Evolutionary conservation across 2,797 vertebrate genomes (phyloP), one percentile per base, ranked within the genome.

Genomic region (Cichlasoma orientale): DNA sequence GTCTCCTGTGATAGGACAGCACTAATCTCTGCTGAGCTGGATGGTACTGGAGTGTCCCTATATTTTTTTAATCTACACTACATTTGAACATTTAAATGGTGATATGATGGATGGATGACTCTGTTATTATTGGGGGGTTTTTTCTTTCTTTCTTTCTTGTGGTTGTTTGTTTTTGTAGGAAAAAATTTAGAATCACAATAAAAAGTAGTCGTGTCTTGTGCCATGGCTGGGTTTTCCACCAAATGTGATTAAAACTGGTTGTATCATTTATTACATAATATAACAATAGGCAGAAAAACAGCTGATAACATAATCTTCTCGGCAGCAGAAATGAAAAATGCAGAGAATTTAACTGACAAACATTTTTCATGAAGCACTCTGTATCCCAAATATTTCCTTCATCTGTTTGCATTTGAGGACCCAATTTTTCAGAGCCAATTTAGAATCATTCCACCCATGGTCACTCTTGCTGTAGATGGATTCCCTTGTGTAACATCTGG

Each of bases 401-500:
- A 85, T 91, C 78, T 89, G 57, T 79, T 82, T 88, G 69, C 74
- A 59, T 72, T 50, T 12, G 19, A 75, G 75, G 36, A 85, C 68
- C 31, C 78, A 74, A 78, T 91, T 90, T 91, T 87, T 87, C 74
- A 77, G 85, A 90, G 82, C 78, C 88, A 91, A 91, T 91, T 93
- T 89, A 87, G 74, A 89, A 79, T 81, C 78, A 87, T 84, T 87
- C 80, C 74, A 90, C 82, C 76, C 89, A 92, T 85, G 90, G 91
- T 92, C 90, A 92, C 71, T 79, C 78, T 81, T 75, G 77, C 80
- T 76, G 82, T 72, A 78, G 89, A 92, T 93, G 87, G 82, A 92
- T 94, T 93, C 92, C 90, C 90, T 85, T 75, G 88, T 90, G 90
- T 80, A 86, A 88, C 86, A 90, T 92, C 88, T 88, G 86, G 86